Conservation (phyloP, 2,888 invertebrate species). For the Criorhina ranunculi region DNA sequence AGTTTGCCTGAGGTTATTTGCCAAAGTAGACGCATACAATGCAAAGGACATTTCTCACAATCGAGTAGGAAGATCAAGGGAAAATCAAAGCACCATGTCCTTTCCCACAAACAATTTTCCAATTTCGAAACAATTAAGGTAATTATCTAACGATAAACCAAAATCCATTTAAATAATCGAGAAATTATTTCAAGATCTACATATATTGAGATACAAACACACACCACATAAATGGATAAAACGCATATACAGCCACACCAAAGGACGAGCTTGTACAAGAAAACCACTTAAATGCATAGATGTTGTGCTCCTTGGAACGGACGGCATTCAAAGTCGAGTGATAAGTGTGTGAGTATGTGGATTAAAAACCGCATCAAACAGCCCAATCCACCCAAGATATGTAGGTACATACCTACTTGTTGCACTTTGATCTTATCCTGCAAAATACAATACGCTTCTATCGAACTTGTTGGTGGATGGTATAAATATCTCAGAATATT, state of each 20-base stretch:
- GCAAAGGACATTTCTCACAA: constrained; percentile 14
- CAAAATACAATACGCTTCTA: constrained; percentile 18
- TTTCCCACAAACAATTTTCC: constrained; percentile 33
- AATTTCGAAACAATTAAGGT: constrained; percentile 63
- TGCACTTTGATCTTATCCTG: constrained; percentile 47
- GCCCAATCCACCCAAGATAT: constrained; percentile 31
- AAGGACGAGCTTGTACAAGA: constrained; percentile 26
- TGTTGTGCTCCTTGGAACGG: background rate
- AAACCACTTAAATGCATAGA: constrained; percentile 40
- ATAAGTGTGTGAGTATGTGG: background rate
- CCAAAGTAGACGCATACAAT: constrained; percentile 58
- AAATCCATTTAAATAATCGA: constrained; percentile 58
- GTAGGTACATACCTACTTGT: constrained; percentile 55
- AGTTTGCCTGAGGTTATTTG: constrained; percentile 10
- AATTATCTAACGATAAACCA: constrained; percentile 63
- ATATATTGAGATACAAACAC: constrained; percentile 5
- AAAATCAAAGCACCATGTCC: constrained; percentile 29
- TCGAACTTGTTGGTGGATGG: constrained; percentile 7
- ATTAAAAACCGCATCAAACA: constrained; percentile 61
- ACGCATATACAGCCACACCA: constrained; percentile 32
- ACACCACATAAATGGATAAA: too few species aligned
- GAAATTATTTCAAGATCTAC: constrained; percentile 13
- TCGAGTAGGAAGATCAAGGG: constrained; percentile 17
- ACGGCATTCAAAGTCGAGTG: constrained; percentile 4
- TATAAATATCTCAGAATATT: constrained; percentile 15